Evolutionary conservation across 2,888 invertebrate species (phyloP).

Genomic region (Linnaemya vulpina): DNA sequence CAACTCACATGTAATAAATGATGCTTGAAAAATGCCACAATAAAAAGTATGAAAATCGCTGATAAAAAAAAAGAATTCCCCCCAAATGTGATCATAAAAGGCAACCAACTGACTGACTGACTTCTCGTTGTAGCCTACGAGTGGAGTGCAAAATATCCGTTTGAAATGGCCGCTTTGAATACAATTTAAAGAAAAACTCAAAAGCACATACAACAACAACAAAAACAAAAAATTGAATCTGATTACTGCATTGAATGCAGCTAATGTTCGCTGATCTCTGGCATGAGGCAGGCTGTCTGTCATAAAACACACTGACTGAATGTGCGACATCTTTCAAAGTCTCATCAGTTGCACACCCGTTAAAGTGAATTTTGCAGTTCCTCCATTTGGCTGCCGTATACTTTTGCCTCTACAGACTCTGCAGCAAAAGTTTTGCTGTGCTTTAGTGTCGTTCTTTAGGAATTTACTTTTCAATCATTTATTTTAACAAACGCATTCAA

Average conservation of each 20-base stretch:
- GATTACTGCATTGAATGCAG: constrained; percentile 66
- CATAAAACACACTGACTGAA: constrained; percentile 61
- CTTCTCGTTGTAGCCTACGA: constrained; percentile 27
- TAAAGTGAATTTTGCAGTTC: not conserved
- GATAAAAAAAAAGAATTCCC: constrained; percentile 22
- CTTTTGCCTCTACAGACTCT: not conserved
- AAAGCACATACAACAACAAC: constrained; percentile 2
- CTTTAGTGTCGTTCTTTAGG: constrained; percentile 43
- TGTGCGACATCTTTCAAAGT: constrained; percentile 67
- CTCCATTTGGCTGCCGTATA: not conserved
- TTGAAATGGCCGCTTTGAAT: constrained; percentile 69
- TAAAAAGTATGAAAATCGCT: constrained; percentile 14
- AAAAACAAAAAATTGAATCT: constrained; percentile 50
- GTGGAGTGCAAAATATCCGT: constrained; percentile 31
- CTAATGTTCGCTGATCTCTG: constrained; percentile 72
- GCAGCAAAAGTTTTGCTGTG: constrained; percentile 1
- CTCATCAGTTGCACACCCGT: constrained; percentile 38
- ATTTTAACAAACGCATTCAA: constrained; percentile 50
- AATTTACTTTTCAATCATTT: constrained; percentile 66
- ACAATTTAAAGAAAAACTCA: constrained; percentile 20
- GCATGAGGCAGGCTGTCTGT: constrained; percentile 70
- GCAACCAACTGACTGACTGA: constrained; percentile 31
- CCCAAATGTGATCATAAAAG: constrained; percentile 37
- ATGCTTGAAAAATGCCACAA: constrained; percentile 31
- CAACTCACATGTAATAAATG: constrained; percentile 53